Conservation (phyloP, 2,888 invertebrate genomes). For the Pseudoips prasinana region DNA sequence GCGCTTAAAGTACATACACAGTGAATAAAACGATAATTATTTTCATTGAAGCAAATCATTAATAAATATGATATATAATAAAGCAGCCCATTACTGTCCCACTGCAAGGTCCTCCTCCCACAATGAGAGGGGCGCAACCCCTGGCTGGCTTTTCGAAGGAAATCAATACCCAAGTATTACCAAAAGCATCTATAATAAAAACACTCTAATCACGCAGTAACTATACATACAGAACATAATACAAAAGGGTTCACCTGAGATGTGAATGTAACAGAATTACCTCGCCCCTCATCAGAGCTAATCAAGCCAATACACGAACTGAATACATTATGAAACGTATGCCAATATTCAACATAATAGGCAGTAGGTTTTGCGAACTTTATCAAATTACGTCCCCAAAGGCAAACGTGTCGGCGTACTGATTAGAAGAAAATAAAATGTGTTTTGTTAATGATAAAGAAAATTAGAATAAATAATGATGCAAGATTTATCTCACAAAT, state of each 20-base stretch:
- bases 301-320: conserved; percentile 51
- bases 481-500: too few relatives aligned
- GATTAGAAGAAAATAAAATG: conserved; percentile 1
- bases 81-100: too few relatives aligned
- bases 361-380: conserved; percentile 15
- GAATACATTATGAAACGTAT: conserved; percentile 43
- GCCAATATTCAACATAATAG: conserved; percentile 22
- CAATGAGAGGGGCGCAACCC: too few relatives aligned
- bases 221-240: conserved; percentile 4
- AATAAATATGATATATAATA: too few relatives aligned
- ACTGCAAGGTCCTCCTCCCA: too few relatives aligned
- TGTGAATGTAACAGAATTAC: conserved; percentile 46
- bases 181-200: too few relatives aligned
- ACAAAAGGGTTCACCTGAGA: conserved; percentile 32
- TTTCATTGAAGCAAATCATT: too few relatives aligned
- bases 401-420: conserved; percentile 12
- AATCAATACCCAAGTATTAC: too few relatives aligned
- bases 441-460: background rate
- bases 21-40: too few relatives aligned
- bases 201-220: background rate
- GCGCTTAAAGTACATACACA: too few relatives aligned
- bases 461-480: too few relatives aligned
- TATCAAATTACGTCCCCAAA: conserved; percentile 19
- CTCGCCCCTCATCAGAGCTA: conserved; percentile 51
- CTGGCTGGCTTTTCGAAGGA: too few relatives aligned